These are phyloP conservation scores for Rhinolophus ferrumequinum DNA, from an alignment of 2,113 vertebrate genomes.

Conservation along the genomic window DNA sequence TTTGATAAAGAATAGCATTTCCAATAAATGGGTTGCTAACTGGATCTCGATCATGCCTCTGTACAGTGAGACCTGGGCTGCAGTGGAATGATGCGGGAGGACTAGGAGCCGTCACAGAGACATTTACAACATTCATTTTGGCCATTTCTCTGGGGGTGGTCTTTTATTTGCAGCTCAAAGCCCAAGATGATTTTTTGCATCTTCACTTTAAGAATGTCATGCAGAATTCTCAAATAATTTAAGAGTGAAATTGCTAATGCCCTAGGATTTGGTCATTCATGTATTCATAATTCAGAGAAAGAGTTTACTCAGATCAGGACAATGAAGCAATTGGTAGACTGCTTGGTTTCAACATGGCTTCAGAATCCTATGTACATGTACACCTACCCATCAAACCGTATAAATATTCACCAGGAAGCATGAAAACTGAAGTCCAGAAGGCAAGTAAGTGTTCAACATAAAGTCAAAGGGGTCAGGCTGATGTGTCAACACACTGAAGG, in stretches of 20 bases:
- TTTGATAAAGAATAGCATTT: conserved; percentile 40
- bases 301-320: neutral
- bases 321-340: neutral
- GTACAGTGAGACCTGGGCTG: neutral
- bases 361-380: neutral
- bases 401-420: neutral
- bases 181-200: neutral
- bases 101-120: neutral
- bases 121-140: neutral
- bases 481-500: neutral
- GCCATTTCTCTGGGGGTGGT: neutral
- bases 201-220: neutral
- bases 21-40: neutral
- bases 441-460: neutral
- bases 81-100: neutral
- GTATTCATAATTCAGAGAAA: neutral
- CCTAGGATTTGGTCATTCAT: neutral
- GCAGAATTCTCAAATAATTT: neutral
- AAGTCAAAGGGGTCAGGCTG: neutral
- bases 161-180: conserved; percentile 20
- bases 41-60: neutral
- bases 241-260: conserved; percentile 17
- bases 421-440: neutral
- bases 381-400: neutral
- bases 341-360: neutral